Conservation (phyloP, 2,888 invertebrate species). For the Leptinotarsa tumamoca region DNA sequence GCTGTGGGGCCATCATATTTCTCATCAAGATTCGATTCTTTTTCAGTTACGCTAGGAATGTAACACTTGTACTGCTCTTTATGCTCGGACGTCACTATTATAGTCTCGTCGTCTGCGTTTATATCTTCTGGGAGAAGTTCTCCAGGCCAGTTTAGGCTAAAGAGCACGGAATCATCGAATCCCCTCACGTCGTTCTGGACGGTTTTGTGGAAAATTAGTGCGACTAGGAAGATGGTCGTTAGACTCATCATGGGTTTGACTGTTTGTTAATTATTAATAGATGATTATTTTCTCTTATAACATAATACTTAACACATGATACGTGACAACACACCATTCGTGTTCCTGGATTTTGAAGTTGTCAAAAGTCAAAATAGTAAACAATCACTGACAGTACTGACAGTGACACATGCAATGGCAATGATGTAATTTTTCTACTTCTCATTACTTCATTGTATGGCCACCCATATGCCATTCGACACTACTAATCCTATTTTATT, state of each 20-base stretch:
- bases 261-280: not conserved
- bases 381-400: not conserved
- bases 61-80: slow-evolving; percentile 88
- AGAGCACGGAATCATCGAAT: slow-evolving; percentile 85
- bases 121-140: slow-evolving; percentile 62
- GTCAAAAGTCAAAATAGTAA: not conserved
- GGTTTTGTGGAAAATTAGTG: slow-evolving; percentile 24
- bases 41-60: slow-evolving; percentile 76
- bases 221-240: not conserved
- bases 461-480: no score
- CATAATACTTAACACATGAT: slow-evolving; percentile 5
- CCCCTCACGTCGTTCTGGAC: slow-evolving; percentile 73
- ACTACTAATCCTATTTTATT: no score
- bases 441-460: no score
- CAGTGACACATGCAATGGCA: no score
- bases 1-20: slow-evolving; percentile 81
- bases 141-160: slow-evolving; percentile 84
- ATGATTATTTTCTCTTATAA: not conserved
- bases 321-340: slow-evolving; percentile 24
- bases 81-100: slow-evolving; percentile 79
- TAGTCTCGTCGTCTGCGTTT: slow-evolving; percentile 68
- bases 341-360: not conserved
- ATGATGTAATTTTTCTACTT: no score
- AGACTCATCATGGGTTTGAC: not conserved
- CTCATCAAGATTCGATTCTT: slow-evolving; percentile 71